A percentile compares a stretch with the other conserved stretches of the same genome.
phyloP scores from a whole-genome alignment of 2,888 invertebrate species.

The Panzeria rudis region DNA sequence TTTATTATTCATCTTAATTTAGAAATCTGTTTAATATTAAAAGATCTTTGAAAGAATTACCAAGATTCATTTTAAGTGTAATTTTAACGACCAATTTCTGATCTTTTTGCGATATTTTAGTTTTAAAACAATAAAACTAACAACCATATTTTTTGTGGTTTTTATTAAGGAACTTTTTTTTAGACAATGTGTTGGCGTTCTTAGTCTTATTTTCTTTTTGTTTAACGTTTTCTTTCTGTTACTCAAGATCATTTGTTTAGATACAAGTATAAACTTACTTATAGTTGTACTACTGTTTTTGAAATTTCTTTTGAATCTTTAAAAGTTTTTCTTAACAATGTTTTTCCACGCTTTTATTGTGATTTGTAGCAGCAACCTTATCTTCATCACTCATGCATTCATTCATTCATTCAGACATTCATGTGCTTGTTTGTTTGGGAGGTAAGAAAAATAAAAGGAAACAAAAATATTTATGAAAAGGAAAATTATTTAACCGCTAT shows the following conservation, averaged over 20 bases:
- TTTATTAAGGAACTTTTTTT: not conserved
- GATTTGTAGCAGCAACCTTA: slow-evolving; percentile 7
- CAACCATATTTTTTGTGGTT: slow-evolving; percentile 9
- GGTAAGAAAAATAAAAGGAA: not conserved
- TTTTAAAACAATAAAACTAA: slow-evolving; percentile 23
- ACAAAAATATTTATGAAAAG: not conserved
- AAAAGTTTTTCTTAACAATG: not conserved
- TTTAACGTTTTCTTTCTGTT: slow-evolving; percentile 1
- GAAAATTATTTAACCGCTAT: slow-evolving; percentile 38
- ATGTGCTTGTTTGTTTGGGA: slow-evolving; percentile 24
- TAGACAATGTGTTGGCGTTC: slow-evolving; percentile 42
- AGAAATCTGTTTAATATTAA: too few species aligned
- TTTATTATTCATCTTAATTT: too few species aligned
- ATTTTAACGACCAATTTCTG: not conserved
- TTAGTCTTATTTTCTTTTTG: not conserved
- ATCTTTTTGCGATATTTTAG: slow-evolving; percentile 8
- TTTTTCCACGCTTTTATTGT: slow-evolving; percentile 10
- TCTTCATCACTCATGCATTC: slow-evolving; percentile 4
- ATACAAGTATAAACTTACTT: slow-evolving; percentile 9
- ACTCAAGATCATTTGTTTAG: slow-evolving; percentile 8
- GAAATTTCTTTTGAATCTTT: slow-evolving; percentile 3
- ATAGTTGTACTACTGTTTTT: not conserved
- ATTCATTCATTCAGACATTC: slow-evolving; percentile 12
- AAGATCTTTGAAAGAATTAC: too few species aligned
- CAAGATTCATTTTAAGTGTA: slow-evolving; percentile 8